Evolutionary conservation across 2,797 vertebrate genomes (phyloP).

Genomic region (Euphonia xanthogaster): DNA sequence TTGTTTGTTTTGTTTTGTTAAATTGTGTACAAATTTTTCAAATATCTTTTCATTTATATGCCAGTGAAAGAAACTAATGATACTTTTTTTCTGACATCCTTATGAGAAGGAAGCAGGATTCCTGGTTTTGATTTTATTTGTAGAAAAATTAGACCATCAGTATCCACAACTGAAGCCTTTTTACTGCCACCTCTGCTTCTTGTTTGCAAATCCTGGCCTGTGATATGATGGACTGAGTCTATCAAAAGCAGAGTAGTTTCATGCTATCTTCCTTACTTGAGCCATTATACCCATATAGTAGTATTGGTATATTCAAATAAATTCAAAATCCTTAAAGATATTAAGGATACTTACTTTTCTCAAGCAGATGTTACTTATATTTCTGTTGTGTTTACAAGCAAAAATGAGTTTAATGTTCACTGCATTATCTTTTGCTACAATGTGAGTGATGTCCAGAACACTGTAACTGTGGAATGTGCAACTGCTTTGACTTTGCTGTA

Average conservation of each 20-base stretch:
- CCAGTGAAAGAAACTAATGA: background rate
- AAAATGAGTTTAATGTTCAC: background rate
- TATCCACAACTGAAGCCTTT: background rate
- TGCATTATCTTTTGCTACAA: background rate
- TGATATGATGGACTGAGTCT: background rate
- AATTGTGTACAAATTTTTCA: background rate
- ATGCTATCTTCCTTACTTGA: background rate
- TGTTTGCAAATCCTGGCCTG: background rate
- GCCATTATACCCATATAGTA: background rate
- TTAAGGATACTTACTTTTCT: background rate
- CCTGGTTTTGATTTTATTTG: background rate
- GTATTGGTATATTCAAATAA: background rate
- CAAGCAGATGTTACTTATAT: background rate
- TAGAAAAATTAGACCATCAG: background rate
- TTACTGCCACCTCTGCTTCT: background rate
- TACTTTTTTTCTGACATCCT: background rate
- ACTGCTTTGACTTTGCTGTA: background rate
- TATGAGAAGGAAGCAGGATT: background rate
- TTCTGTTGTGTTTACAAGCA: background rate
- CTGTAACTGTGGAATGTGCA: background rate
- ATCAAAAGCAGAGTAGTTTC: fast-evolving
- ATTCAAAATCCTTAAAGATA: background rate
- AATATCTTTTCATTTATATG: background rate
- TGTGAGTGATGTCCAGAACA: background rate
- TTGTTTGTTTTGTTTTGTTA: background rate